phyloP scores from a whole-genome alignment of 2,888 invertebrate genomes.

The Carcina quercana region DNA sequence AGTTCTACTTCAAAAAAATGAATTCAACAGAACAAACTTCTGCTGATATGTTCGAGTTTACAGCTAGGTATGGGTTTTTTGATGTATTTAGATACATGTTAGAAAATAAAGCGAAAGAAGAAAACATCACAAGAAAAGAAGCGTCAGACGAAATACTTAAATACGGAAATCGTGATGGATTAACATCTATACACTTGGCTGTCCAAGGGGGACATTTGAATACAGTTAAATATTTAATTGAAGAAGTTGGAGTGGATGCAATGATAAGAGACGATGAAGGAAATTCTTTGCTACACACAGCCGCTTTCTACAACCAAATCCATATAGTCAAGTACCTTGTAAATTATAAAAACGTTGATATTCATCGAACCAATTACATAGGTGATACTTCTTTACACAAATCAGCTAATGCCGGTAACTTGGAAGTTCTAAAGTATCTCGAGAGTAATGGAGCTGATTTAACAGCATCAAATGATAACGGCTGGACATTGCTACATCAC shows the following conservation, averaged over 20 bases:
- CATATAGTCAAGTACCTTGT: not conserved
- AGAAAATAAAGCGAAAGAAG: too few species aligned
- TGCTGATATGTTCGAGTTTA: too few species aligned
- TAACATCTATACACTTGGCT: too few species aligned
- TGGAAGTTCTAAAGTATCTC: not conserved
- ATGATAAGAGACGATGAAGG: not conserved
- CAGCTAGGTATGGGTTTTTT: too few species aligned
- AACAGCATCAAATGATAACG: not conserved
- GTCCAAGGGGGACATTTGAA: too few species aligned
- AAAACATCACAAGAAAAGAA: too few species aligned
- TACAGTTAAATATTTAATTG: not conserved
- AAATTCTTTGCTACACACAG: not conserved
- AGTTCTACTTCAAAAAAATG: too few species aligned
- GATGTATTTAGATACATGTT: too few species aligned
- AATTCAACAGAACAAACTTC: too few species aligned
- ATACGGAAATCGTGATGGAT: too few species aligned
- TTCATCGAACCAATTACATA: not conserved
- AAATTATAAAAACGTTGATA: not conserved
- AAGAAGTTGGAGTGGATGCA: not conserved
- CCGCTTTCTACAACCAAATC: not conserved
- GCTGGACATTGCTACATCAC: not conserved
- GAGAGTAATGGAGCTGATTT: not conserved
- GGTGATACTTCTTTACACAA: not conserved
- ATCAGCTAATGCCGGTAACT: not conserved
- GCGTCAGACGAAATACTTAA: too few species aligned